These are phyloP conservation scores for Harpalus rufipes DNA, from an alignment of 2,888 invertebrate genomes.

Conservation along the genomic window DNA sequence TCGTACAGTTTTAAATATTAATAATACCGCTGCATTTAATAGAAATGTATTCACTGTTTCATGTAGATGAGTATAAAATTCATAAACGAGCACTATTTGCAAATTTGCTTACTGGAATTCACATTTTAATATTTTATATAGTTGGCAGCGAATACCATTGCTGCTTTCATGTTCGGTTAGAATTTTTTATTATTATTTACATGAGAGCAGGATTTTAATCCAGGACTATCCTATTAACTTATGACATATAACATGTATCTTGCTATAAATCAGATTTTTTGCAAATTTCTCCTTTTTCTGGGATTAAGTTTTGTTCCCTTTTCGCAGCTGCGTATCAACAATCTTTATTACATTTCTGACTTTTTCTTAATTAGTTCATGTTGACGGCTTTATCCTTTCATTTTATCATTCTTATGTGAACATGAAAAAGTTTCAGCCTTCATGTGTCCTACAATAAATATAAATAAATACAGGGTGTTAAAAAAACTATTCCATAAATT, in stretches of 20 bases:
- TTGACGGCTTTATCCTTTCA: conserved; percentile 57
- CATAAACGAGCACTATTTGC: too few relatives aligned
- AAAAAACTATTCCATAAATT: too few relatives aligned
- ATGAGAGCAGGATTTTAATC: conserved; percentile 38
- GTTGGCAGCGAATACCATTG: not conserved
- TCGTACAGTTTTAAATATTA: too few relatives aligned
- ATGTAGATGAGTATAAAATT: too few relatives aligned
- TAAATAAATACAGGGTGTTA: too few relatives aligned
- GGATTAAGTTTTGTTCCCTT: conserved; percentile 38
- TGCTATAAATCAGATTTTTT: conserved; percentile 59
- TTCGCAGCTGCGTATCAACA: conserved; percentile 42
- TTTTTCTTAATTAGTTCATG: conserved; percentile 45
- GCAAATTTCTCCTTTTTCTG: conserved; percentile 41
- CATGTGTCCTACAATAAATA: too few relatives aligned
- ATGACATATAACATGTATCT: conserved; percentile 60
- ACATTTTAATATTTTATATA: not conserved
- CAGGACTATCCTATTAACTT: conserved; percentile 51
- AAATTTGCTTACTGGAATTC: not conserved
- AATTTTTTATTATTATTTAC: conserved; percentile 42
- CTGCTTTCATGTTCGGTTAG: conserved; percentile 6
- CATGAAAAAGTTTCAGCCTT: too few relatives aligned
- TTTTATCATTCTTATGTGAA: conserved; percentile 33
- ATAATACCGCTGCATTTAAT: too few relatives aligned
- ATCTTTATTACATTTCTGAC: conserved; percentile 14
- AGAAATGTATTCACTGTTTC: too few relatives aligned